Conservation (phyloP, 2,797 vertebrate genomes). For the Thaleichthys pacificus region DNA sequence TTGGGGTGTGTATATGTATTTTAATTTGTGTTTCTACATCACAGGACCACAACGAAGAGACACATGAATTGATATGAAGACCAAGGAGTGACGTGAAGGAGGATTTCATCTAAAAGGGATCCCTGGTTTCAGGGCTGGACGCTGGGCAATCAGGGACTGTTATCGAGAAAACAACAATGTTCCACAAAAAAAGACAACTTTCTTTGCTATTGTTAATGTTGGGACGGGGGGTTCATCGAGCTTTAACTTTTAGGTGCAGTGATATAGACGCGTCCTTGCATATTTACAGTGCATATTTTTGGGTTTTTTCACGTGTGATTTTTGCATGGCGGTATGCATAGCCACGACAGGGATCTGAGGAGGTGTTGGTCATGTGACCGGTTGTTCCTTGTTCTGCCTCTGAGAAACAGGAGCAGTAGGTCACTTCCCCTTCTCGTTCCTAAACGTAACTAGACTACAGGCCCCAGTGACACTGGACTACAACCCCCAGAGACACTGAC, state of each 20-base stretch:
- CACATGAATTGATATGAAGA: not conserved
- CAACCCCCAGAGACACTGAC: not conserved
- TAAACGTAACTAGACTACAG: no score
- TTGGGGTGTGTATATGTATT: no score
- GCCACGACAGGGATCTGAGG: not conserved
- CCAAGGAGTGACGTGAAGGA: not conserved
- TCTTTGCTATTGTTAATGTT: constrained; percentile 53
- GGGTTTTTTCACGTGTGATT: constrained; percentile 55
- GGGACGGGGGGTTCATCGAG: constrained; percentile 13
- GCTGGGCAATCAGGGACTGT: constrained; percentile 52
- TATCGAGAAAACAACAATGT: constrained; percentile 17
- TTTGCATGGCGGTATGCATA: constrained; percentile 59
- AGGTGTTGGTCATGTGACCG: not conserved
- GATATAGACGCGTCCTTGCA: constrained; percentile 56
- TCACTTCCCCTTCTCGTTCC: no score
- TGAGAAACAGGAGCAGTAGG: no score
- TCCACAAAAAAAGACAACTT: constrained; percentile 34
- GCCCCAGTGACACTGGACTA: not conserved
- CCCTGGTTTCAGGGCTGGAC: constrained; percentile 9
- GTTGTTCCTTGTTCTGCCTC: not conserved
- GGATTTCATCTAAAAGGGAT: constrained; percentile 37
- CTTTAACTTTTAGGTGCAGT: constrained; percentile 43
- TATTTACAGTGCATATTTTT: constrained; percentile 58
- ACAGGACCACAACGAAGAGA: no score
- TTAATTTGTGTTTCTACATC: not conserved